These are phyloP conservation scores for Herpetotheres cachinnans DNA, from an alignment of 2,113 vertebrate species.

Conservation along the genomic window DNA sequence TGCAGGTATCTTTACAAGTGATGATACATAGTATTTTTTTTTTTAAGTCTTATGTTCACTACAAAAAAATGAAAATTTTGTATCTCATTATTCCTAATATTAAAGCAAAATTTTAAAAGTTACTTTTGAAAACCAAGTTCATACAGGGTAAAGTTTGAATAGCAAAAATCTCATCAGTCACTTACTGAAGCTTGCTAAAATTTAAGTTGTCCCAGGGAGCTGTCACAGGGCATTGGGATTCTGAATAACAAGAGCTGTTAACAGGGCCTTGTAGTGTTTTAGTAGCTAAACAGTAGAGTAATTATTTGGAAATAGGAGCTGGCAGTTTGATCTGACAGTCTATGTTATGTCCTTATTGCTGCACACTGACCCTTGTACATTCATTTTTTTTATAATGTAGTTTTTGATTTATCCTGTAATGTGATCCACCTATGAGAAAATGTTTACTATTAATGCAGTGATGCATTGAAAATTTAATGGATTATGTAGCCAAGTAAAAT, in stretches of 20 bases:
- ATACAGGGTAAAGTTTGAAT: background rate
- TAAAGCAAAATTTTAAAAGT: background rate
- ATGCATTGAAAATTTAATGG: background rate
- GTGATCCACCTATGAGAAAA: background rate
- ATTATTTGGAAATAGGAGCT: background rate
- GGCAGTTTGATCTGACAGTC: background rate
- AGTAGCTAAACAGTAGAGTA: background rate
- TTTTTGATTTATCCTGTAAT: background rate
- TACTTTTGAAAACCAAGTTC: background rate
- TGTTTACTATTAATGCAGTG: background rate
- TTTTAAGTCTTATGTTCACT: background rate
- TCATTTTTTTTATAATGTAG: background rate
- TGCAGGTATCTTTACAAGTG: background rate
- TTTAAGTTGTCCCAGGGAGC: background rate
- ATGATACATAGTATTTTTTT: background rate
- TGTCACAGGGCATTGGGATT: background rate
- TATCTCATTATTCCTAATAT: background rate
- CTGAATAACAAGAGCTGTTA: background rate
- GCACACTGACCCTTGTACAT: fast-evolving
- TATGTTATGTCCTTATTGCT: background rate
- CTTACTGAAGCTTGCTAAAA: background rate
- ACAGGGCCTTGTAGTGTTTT: background rate
- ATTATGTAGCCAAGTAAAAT: background rate
- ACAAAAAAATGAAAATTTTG: background rate
- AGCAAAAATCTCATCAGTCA: background rate